These are phyloP conservation scores for Aleiodes alternator DNA, from an alignment of 2,888 invertebrate species.

Conservation along the genomic window DNA sequence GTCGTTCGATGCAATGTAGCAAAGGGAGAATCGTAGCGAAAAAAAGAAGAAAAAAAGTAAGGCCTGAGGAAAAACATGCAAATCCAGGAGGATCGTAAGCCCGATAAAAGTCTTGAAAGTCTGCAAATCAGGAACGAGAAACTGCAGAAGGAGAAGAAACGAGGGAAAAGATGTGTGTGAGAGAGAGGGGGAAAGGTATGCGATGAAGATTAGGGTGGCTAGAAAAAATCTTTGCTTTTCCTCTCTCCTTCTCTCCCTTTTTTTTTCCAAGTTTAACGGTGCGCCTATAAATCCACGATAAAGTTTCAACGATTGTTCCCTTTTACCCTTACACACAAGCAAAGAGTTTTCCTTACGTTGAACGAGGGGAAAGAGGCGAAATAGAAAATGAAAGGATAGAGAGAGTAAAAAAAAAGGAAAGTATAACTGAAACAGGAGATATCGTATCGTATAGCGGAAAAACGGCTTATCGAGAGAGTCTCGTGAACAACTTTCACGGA, in stretches of 20 bases:
- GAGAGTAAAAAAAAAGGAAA: not conserved
- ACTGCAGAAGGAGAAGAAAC: not conserved
- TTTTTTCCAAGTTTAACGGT: conserved; percentile 46
- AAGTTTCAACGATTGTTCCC: conserved; percentile 61
- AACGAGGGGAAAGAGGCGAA: conserved; percentile 20
- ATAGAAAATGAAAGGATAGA: conserved; percentile 10
- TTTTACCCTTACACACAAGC: conserved; percentile 38
- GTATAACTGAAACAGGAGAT: conserved; percentile 32
- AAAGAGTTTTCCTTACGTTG: conserved; percentile 15
- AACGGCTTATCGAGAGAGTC: conserved; percentile 29
- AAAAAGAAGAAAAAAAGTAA: not conserved
- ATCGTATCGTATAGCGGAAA: conserved; percentile 34
- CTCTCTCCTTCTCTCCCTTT: conserved; percentile 27
- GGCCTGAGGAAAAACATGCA: conserved; percentile 45
- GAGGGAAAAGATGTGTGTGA: not conserved
- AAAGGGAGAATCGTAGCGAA: conserved; percentile 10
- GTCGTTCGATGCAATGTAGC: conserved; percentile 11
- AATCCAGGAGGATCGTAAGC: conserved; percentile 49
- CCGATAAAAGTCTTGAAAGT: conserved; percentile 52
- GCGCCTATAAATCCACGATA: conserved; percentile 62
- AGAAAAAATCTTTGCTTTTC: conserved; percentile 49
- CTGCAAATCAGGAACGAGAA: conserved; percentile 40
- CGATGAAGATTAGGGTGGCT: conserved; percentile 51
- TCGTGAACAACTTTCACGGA: conserved; percentile 10
- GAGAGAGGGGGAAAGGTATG: conserved; percentile 19